phyloP scores from a whole-genome alignment of 2,797 vertebrate species.

The Notolabrus celidotus region DNA sequence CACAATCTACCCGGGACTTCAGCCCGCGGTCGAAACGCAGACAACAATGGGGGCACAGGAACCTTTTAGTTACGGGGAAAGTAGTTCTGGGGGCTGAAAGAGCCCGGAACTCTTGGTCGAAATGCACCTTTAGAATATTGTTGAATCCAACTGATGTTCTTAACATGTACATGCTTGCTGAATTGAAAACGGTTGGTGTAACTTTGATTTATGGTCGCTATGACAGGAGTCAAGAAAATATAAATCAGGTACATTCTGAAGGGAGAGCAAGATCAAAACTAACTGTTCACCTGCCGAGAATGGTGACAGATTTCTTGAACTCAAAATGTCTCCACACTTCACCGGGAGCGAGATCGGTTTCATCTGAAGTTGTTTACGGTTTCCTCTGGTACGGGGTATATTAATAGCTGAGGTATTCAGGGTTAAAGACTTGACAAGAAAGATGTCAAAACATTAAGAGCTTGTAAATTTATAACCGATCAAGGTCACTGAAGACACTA shows the following conservation, averaged over 20 bases:
- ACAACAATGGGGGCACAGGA: too few species aligned
- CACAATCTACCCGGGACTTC: too few species aligned
- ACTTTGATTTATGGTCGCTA: background rate
- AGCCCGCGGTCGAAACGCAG: too few species aligned
- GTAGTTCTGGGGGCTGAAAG: too few species aligned
- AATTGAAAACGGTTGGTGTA: too few species aligned
- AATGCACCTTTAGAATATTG: too few species aligned
- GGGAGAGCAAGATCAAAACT: constrained; percentile 34
- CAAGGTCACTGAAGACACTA: constrained; percentile 48
- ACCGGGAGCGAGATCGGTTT: constrained; percentile 63
- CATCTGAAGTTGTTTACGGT: constrained; percentile 64
- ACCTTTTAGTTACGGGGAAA: too few species aligned
- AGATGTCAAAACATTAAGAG: constrained; percentile 56
- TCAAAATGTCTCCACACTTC: constrained; percentile 65
- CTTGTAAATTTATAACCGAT: constrained; percentile 44
- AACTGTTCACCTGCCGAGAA: constrained; percentile 55
- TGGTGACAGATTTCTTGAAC: constrained; percentile 68
- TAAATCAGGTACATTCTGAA: constrained; percentile 15
- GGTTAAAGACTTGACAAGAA: constrained; percentile 54
- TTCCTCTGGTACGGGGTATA: constrained; percentile 55
- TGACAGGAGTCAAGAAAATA: background rate
- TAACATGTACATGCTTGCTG: too few species aligned
- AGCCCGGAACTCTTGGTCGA: too few species aligned
- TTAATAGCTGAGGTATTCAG: constrained; percentile 68
- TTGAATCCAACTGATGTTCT: too few species aligned